Evolutionary conservation across 2,888 invertebrate species (phyloP).

Genomic region (Dryomyza anilis): DNA sequence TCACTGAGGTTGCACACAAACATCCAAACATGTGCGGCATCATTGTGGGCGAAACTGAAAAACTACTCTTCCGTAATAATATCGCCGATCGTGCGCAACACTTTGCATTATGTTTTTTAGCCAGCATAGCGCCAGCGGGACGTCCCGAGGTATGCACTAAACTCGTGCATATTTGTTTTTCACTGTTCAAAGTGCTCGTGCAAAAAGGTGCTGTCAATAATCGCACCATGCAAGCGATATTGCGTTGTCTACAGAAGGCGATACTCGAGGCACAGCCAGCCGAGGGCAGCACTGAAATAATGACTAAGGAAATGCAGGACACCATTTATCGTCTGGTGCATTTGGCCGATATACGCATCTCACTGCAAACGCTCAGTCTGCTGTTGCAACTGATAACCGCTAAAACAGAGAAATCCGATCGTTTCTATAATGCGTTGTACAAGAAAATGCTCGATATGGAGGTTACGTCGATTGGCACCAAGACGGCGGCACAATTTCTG

Average conservation of each 20-base stretch:
- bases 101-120: constrained; percentile 90
- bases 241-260: constrained; percentile 83
- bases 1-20: constrained; percentile 79
- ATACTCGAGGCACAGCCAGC: constrained; percentile 54
- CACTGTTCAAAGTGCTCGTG: constrained; percentile 91
- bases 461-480: constrained; percentile 64
- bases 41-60: constrained; percentile 86
- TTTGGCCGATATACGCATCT: constrained; percentile 74
- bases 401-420: constrained; percentile 56
- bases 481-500: constrained; percentile 78
- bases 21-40: constrained; percentile 93
- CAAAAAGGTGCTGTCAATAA: constrained; percentile 81
- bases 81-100: constrained; percentile 86
- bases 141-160: constrained; percentile 81
- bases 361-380: constrained; percentile 63
- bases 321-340: constrained; percentile 84
- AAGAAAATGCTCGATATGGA: constrained; percentile 81
- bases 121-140: constrained; percentile 76
- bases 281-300: constrained; percentile 49
- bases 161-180: constrained; percentile 90
- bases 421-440: constrained; percentile 87
- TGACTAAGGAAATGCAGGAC: constrained; percentile 63
- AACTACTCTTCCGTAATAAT: constrained; percentile 86
- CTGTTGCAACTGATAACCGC: constrained; percentile 55
- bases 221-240: constrained; percentile 80